These are phyloP conservation scores for Coccyzus lansbergi DNA, from an alignment of 2,797 vertebrate genomes.

Conservation along the genomic window DNA sequence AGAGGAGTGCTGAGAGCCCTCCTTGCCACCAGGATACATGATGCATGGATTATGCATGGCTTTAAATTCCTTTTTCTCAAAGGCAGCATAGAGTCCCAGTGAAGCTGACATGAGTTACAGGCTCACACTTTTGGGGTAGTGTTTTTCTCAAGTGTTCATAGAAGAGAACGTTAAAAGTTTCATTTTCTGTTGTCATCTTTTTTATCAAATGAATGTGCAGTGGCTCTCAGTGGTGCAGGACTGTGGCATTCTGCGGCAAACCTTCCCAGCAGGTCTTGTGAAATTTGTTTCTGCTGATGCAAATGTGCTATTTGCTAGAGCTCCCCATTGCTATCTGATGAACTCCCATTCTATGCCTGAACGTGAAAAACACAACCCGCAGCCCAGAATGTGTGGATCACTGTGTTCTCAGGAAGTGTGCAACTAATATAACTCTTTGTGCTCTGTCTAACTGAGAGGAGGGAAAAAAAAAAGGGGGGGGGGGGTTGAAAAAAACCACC, in stretches of 20 bases:
- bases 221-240: not conserved
- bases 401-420: constrained; percentile 66
- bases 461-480: not conserved
- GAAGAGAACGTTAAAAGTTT: constrained; percentile 23
- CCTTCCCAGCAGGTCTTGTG: constrained; percentile 44
- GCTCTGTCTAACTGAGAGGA: not conserved
- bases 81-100: not conserved
- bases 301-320: constrained; percentile 49
- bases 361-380: constrained; percentile 41
- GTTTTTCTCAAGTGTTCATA: not conserved
- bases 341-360: constrained; percentile 58
- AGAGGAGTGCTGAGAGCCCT: not conserved
- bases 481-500: not conserved
- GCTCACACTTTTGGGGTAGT: not conserved
- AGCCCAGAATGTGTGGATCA: constrained; percentile 60
- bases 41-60: not conserved
- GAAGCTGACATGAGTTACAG: not conserved
- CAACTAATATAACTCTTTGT: constrained; percentile 34
- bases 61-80: not conserved
- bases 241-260: not conserved
- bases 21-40: not conserved
- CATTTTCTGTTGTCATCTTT: constrained; percentile 16
- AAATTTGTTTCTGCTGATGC: constrained; percentile 49
- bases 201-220: not conserved
- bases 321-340: constrained; percentile 51